A percentile compares a stretch with the other conserved stretches of the same genome.
Evolutionary conservation across 2,113 vertebrate genomes (phyloP).

Genomic region (Onychostoma macrolepis): DNA sequence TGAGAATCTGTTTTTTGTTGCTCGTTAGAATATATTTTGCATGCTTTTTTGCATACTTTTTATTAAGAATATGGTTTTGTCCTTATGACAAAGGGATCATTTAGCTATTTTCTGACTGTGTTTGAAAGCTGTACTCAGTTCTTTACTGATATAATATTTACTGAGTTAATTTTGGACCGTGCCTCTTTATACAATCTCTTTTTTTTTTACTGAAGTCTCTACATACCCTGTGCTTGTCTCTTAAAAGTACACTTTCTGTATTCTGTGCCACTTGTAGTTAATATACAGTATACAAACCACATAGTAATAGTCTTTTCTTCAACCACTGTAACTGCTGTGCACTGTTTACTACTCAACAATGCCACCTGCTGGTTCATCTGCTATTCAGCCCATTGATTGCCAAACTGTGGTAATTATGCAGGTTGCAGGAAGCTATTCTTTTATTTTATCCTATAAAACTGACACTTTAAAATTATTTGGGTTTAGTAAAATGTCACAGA

Average conservation of each 20-base stretch:
- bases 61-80: too few species aligned
- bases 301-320: not conserved
- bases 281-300: not conserved
- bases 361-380: conserved; percentile 2
- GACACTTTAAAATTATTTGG: not conserved
- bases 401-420: not conserved
- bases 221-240: not conserved
- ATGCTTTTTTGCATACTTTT: too few species aligned
- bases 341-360: not conserved
- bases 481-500: too few species aligned
- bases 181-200: not conserved
- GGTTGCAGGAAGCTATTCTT: not conserved
- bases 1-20: too few species aligned
- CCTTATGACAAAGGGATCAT: too few species aligned
- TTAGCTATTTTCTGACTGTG: too few species aligned
- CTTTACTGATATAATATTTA: too few species aligned
- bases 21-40: too few species aligned
- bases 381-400: not conserved
- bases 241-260: not conserved
- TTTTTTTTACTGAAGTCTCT: too few species aligned
- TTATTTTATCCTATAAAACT: not conserved
- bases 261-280: not conserved
- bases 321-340: not conserved
- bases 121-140: too few species aligned
- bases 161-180: not conserved